Evolutionary conservation across 2,113 vertebrate genomes (phyloP).

Genomic region (Syngnathoides biaculeatus): DNA sequence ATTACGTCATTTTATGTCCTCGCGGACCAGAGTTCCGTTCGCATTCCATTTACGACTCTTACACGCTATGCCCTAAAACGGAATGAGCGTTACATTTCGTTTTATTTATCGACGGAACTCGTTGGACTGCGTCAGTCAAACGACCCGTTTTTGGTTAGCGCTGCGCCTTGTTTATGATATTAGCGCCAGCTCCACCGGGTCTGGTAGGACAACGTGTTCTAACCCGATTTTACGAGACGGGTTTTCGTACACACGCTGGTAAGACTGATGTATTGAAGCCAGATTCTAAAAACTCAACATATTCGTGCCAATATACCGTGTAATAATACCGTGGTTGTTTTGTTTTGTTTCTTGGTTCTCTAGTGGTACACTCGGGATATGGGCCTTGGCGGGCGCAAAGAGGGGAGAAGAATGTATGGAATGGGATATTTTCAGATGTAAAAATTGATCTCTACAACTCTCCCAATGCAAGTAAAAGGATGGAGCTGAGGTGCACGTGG

Average conservation of each 20-base stretch:
- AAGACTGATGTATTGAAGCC: not conserved
- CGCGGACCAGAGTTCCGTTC: not conserved
- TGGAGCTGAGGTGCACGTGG: too few relatives aligned
- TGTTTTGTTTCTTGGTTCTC: too few relatives aligned
- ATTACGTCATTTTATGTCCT: conserved; percentile 29
- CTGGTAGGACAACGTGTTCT: conserved; percentile 17
- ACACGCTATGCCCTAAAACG: not conserved
- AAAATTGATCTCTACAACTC: too few relatives aligned
- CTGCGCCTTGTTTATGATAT: not conserved
- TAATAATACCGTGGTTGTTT: not conserved
- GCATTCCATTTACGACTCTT: not conserved
- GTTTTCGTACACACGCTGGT: conserved; percentile 5
- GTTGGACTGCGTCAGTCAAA: not conserved
- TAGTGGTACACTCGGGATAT: too few relatives aligned
- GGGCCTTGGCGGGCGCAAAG: too few relatives aligned
- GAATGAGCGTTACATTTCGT: not conserved
- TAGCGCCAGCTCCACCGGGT: not conserved
- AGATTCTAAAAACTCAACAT: not conserved
- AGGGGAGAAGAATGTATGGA: too few relatives aligned
- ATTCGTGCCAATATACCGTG: not conserved
- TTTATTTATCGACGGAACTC: not conserved
- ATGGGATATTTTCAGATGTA: too few relatives aligned
- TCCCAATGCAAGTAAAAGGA: too few relatives aligned
- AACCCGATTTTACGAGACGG: conserved; percentile 18
- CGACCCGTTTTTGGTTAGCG: not conserved